Conservation (phyloP, 1,140 invertebrate species). For the Mamestra configurata region DNA sequence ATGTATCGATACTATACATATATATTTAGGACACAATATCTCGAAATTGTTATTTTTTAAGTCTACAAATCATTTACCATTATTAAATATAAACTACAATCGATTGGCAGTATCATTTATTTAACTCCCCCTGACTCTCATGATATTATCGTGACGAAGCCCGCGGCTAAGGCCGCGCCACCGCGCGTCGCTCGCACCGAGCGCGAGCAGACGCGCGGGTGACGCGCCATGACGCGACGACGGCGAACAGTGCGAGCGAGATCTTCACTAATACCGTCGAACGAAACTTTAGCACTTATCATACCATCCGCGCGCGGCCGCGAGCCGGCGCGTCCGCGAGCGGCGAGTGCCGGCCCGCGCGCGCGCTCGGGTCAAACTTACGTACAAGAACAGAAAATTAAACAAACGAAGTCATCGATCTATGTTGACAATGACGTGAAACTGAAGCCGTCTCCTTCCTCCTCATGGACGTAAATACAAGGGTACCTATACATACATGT, state of each 20-base stretch:
- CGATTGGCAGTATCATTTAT: conserved; percentile 85
- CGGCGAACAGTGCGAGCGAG: conserved; percentile 1
- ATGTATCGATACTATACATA: conserved; percentile 83
- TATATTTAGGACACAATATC: conserved; percentile 85
- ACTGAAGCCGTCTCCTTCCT: conserved; percentile 55
- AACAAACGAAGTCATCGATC: conserved; percentile 13
- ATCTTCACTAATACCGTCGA: conserved; percentile 34
- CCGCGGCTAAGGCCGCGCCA: conserved; percentile 2
- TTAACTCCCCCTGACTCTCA: conserved; percentile 71
- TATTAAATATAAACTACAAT: conserved; percentile 84
- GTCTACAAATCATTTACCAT: conserved; percentile 84
- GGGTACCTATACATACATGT: conserved; percentile 56
- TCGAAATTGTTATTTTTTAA: conserved; percentile 79
- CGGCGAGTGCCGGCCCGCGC: not conserved
- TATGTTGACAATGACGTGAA: conserved; percentile 34
- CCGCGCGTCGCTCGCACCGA: conserved; percentile 15
- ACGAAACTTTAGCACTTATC: conserved; percentile 52
- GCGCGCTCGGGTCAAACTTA: conserved; percentile 42
- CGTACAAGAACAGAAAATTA: conserved; percentile 46
- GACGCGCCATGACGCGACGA: conserved; percentile 22
- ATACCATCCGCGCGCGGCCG: conserved; percentile 14
- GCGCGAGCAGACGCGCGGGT: not conserved
- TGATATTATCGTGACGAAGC: conserved; percentile 74
- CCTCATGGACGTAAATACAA: conserved; percentile 63
- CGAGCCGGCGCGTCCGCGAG: not conserved